These are phyloP conservation scores for Hystrix brachyura DNA, from an alignment of 2,113 vertebrate species.

Conservation along the genomic window DNA sequence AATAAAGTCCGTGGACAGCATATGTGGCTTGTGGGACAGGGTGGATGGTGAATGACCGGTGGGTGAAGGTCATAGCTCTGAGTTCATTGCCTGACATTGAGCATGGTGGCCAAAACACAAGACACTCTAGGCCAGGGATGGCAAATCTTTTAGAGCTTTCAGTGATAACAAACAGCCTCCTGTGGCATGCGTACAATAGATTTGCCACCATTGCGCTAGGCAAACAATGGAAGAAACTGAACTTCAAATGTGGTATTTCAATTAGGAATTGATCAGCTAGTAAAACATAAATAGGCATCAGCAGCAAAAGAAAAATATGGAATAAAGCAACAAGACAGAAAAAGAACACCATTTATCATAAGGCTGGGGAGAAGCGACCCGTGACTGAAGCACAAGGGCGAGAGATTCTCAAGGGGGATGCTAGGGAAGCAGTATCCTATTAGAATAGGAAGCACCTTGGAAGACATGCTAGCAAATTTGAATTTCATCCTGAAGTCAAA, in stretches of 20 bases:
- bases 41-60: neutral
- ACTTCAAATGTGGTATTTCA: neutral
- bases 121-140: neutral
- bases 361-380: neutral
- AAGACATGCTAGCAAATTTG: neutral
- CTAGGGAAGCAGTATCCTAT: neutral
- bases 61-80: neutral
- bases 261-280: neutral
- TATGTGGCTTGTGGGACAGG: neutral
- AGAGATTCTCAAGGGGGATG: neutral
- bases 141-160: neutral
- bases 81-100: neutral
- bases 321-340: neutral
- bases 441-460: neutral
- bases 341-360: neutral
- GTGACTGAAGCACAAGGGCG: neutral
- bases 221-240: neutral
- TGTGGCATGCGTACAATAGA: neutral
- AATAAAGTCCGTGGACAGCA: neutral
- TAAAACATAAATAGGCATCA: neutral
- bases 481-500: neutral
- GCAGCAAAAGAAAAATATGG: neutral
- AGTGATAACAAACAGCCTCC: neutral
- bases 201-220: neutral
- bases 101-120: neutral